Base-by-base conservation (phyloP, 2,888 invertebrate genomes). In the Fissipunctia ypsillon region DNA sequence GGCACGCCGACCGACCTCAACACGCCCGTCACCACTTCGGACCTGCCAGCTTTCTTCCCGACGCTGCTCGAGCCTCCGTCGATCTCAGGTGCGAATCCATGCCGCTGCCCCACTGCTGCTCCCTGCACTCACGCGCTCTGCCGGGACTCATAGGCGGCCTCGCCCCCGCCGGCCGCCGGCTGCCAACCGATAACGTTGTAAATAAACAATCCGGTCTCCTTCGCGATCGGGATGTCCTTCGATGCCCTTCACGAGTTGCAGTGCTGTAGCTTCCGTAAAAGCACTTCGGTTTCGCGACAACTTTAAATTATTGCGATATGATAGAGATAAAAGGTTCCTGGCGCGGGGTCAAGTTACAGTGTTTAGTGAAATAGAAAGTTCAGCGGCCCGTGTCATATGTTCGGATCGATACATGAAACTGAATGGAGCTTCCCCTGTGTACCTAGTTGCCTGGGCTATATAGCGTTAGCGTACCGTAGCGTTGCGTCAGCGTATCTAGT, bases 1-100 rank as follows among this genome's bases (percentile, higher is more conserved):
- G 97, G 92, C 88, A 97, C 97, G 89, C 97, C 98, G 86, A 98
- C 98, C 81, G 98, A 99, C 95, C 97, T 99, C 92, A 99, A 99
- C 97, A 99, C 99, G 81, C 99, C 99, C 81, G 98, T 99, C 88
- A 98, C 99, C 91, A 99, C 99, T 76, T 98, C 98, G 90, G 99
- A 99, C 96, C 97, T 98, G 91, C 98, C 98, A 87, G 98, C 98
- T 91, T 99, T 99, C 97, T 99, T 99, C 97, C 98, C 98, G 87
- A 98, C 98, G 87, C 97, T 97, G 84, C 97, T 98, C 90, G 99
- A 99, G 92, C 98, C 99, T 78, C 99, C 99, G 88, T 98, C 98
- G 87, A 99, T 99, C 93, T 98, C 99, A 97, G 99, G 99, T 99
- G 97, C 97, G 97, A 90, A 72, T 69, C 88, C 84, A 82, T 83